Conservation (phyloP, 2,113 vertebrate species). For the Glaucomys volans region DNA sequence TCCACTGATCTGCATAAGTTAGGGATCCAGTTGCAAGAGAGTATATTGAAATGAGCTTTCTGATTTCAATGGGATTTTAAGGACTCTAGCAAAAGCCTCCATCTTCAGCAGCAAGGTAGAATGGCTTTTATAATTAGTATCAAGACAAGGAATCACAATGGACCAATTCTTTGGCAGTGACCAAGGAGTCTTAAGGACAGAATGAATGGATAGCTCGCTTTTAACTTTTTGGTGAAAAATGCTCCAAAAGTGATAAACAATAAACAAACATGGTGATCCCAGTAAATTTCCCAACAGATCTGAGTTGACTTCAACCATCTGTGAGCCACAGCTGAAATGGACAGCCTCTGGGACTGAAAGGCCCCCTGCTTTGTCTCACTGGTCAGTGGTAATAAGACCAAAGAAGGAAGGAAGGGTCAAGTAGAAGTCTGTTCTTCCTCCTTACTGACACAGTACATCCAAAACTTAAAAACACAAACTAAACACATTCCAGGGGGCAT, state of each 20-base stretch:
- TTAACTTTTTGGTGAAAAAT: constrained; percentile 4
- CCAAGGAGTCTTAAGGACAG: not conserved
- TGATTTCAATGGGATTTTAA: not conserved
- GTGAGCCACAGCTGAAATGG: not conserved
- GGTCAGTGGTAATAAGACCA: not conserved
- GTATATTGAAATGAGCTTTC: not conserved
- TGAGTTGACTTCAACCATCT: not conserved
- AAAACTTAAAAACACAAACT: not conserved
- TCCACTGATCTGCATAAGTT: not conserved
- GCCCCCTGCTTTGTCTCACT: not conserved
- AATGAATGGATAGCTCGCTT: not conserved
- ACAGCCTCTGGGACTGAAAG: not conserved
- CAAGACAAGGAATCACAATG: not conserved
- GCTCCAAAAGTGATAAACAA: not conserved
- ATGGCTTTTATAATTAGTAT: not conserved
- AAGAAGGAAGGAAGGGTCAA: not conserved
- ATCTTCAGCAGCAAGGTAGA: not conserved
- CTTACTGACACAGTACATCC: not conserved
- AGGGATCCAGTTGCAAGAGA: not conserved
- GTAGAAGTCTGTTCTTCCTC: not conserved
- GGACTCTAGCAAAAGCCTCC: not conserved
- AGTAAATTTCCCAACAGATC: not conserved
- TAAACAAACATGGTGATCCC: not conserved
- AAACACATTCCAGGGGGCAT: not conserved
- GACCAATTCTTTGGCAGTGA: not conserved